These are phyloP conservation scores for Cuniculus paca DNA, from an alignment of 2,797 vertebrate genomes.

Conservation along the genomic window DNA sequence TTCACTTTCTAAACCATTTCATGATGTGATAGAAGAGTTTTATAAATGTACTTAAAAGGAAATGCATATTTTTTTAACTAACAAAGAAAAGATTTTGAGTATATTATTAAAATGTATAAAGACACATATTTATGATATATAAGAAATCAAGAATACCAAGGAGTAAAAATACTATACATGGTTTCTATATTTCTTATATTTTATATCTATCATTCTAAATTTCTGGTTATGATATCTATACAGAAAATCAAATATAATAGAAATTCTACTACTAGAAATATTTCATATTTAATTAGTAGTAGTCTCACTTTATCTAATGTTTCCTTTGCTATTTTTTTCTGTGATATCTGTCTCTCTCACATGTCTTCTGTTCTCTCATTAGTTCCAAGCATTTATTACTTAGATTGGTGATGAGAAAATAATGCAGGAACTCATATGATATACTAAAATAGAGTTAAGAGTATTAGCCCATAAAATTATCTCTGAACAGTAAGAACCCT, in stretches of 20 bases:
- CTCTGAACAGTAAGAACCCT: not conserved
- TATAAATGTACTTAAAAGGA: constrained; percentile 35
- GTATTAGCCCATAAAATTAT: not conserved
- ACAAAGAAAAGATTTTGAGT: not conserved
- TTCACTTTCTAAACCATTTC: constrained; percentile 54
- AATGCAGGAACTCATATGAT: not conserved
- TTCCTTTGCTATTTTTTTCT: not conserved
- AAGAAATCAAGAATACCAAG: not conserved
- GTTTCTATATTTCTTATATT: not conserved
- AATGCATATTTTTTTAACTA: constrained; percentile 8
- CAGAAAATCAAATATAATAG: not conserved
- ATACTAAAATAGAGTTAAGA: not conserved
- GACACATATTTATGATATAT: not conserved
- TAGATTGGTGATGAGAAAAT: not conserved
- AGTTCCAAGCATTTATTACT: not conserved
- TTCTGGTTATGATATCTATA: not conserved
- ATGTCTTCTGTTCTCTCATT: not conserved
- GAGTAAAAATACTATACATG: not conserved
- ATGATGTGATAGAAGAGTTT: not conserved
- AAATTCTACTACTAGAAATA: not conserved
- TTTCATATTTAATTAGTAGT: not conserved
- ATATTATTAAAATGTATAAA: not conserved
- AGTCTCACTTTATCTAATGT: not conserved
- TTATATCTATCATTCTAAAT: constrained; percentile 17
- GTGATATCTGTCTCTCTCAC: not conserved